phyloP scores from a whole-genome alignment of 2,797 vertebrate genomes.

The Sciurus carolinensis region DNA sequence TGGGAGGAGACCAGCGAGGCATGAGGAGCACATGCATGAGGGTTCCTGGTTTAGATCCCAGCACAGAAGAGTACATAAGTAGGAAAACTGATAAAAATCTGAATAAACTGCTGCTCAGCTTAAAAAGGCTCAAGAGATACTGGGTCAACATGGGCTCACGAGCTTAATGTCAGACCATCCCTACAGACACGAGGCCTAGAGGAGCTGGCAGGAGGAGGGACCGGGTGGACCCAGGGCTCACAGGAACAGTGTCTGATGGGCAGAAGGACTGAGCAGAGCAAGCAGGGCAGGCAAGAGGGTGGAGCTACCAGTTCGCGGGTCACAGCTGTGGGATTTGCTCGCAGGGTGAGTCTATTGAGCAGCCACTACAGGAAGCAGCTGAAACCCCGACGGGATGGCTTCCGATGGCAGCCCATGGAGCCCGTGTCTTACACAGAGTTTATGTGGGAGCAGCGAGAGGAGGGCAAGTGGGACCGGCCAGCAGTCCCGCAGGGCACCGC shows the following conservation, averaged over 20 bases:
- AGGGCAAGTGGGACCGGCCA: no score
- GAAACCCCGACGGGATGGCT: neutral
- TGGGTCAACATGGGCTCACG: no score
- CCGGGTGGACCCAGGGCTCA: neutral
- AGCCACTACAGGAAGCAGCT: neutral
- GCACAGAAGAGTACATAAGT: neutral
- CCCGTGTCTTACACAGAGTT: neutral
- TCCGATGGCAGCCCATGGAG: neutral
- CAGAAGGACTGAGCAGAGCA: neutral
- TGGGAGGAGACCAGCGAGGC: no score
- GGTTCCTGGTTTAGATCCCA: neutral
- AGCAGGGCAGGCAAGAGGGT: no score
- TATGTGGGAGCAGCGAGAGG: neutral
- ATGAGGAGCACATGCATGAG: no score
- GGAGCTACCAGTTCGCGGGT: no score
- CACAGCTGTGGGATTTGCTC: no score
- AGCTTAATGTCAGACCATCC: neutral
- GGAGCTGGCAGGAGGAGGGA: neutral
- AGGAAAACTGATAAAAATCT: neutral
- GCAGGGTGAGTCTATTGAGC: neutral
- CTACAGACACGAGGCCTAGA: neutral
- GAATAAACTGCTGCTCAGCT: neutral
- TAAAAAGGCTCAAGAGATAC: no score
- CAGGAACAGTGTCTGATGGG: neutral
- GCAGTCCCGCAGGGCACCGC: fast-evolving